These are phyloP conservation scores for Microtus oregoni DNA, from an alignment of 2,113 vertebrate genomes.

Conservation along the genomic window DNA sequence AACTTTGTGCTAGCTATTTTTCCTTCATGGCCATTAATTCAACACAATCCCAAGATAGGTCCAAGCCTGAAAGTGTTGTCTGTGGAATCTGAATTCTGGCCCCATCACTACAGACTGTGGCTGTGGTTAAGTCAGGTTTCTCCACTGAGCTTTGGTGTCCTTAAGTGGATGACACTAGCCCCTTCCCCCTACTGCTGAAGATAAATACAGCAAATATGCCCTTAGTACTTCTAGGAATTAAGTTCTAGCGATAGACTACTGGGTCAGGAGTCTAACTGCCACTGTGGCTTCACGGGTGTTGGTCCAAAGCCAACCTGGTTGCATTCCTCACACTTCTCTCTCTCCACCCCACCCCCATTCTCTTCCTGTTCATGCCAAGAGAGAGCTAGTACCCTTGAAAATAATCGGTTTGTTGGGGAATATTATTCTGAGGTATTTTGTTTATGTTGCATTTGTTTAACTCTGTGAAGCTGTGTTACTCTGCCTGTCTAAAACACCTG, in stretches of 20 bases:
- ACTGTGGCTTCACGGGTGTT: not conserved
- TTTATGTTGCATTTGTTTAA: too few species aligned
- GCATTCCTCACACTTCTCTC: not conserved
- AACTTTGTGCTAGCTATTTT: not conserved
- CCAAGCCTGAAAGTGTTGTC: not conserved
- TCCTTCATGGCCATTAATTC: not conserved
- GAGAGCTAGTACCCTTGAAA: not conserved
- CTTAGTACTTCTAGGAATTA: not conserved
- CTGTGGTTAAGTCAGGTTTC: not conserved
- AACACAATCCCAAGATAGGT: not conserved
- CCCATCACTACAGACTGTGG: not conserved
- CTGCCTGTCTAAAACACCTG: too few species aligned
- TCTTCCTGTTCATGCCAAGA: not conserved
- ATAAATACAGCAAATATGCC: not conserved
- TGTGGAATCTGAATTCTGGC: not conserved
- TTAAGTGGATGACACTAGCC: not conserved
- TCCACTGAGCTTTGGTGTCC: not conserved
- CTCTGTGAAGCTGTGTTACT: too few species aligned
- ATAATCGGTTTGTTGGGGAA: not conserved
- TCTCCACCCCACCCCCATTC: not conserved
- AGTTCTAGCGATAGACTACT: not conserved
- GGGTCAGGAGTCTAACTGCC: not conserved
- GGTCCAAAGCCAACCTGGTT: not conserved
- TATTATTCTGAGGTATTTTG: too few species aligned
- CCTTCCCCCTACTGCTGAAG: not conserved